phyloP scores from a whole-genome alignment of 92 coral and sea anemone species.

The Siderastrea radians region DNA sequence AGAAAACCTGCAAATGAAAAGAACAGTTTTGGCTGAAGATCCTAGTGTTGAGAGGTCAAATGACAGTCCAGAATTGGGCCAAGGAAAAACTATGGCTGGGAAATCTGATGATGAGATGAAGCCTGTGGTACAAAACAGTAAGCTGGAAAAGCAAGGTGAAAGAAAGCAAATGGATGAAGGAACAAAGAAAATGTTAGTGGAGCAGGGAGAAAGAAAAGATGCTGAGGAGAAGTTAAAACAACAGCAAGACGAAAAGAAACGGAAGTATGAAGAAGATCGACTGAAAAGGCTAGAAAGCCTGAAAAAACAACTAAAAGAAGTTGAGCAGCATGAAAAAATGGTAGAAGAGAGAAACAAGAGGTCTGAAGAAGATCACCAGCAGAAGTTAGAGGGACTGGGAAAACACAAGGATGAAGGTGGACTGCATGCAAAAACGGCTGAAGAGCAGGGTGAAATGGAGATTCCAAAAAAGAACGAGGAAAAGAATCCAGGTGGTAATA shows the following conservation, averaged over 20 bases:
- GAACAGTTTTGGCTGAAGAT: not conserved
- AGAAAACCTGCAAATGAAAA: not conserved
- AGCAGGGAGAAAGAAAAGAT: not conserved
- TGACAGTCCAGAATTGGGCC: not conserved
- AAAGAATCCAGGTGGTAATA: not conserved
- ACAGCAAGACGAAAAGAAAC: not conserved
- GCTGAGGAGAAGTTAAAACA: not conserved
- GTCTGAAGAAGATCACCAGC: not conserved
- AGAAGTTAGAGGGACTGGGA: not conserved
- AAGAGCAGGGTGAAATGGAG: not conserved
- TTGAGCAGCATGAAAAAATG: not conserved
- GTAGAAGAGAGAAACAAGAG: constrained; percentile 11
- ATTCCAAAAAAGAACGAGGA: not conserved
- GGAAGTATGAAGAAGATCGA: not conserved
- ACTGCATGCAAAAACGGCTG: not conserved
- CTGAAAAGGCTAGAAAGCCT: constrained; percentile 1
- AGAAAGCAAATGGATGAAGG: not conserved
- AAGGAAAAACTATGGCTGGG: not conserved
- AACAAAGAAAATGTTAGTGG: not conserved
- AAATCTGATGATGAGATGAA: not conserved
- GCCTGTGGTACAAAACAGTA: not conserved
- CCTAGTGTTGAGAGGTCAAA: not conserved
- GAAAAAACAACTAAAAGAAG: constrained; percentile 7
- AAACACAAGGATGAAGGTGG: not conserved
- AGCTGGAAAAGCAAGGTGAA: not conserved